Base-by-base conservation (phyloP, 2,888 invertebrate species). In the Ephialtes manifestator region DNA sequence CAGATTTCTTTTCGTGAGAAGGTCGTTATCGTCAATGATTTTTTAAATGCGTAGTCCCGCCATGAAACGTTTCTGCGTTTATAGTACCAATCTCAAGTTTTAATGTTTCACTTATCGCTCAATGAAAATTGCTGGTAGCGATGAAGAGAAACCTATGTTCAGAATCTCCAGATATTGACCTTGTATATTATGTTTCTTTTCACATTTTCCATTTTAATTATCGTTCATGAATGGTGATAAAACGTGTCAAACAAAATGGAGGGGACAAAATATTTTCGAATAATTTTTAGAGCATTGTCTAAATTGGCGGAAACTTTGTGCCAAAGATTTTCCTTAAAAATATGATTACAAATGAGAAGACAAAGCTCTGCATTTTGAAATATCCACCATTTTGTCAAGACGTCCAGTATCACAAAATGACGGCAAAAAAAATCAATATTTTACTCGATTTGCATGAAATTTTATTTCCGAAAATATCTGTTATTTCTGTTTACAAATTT, bases 1-100 rank as follows among this genome's bases (percentile, higher is more conserved):
- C 28, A 72, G 51, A 71, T 79, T 55, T 24, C 55, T 79, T 71
- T 65, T 65, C 18, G 24, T 65, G 43, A 65, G 72, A 80, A 80
- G 79, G 79, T 65, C 53, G 10, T 48, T 15, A 5, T 24, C 31
- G 13, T 20, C 43, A n/a, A 39, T 80, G 4, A 51, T 53, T 80
- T 65, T n/a, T 58, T 58, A 15, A 58, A 24, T 28, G 4, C 58
- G 58, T 28, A 58, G 20, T n/a, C 18, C 18, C 18, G 1, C 8
- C 18, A 18, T 18, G 5, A 51, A 18, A 18, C 7, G 51, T 18
- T 51, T 51, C 51, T 18, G 18, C 18, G n/a, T 51, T 2, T 46
- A 2, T 46, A 46, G 46, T n/a, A n/a, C 48, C 48, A 48, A 48
- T n/a, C 48, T 1, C 3, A 46, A 46, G 1, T n/a, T 48, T 24